Evolutionary conservation across 2,888 invertebrate species (phyloP), one percentile per base, ranked within the genome.

Genomic region (Eremobia ochroleuca): DNA sequence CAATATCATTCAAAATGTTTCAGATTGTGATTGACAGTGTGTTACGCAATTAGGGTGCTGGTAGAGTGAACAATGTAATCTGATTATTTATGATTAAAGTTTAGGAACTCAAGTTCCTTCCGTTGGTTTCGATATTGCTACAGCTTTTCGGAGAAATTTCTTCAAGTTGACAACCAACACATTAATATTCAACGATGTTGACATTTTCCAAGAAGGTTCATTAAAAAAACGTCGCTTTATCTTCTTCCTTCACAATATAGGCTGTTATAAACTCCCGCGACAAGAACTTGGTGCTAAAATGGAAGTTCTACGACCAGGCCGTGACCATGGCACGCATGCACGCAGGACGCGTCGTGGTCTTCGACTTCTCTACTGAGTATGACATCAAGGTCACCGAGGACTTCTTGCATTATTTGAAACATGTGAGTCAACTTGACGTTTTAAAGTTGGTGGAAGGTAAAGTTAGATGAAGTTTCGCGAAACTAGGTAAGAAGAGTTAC

Each of bases 281-380:
- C 82, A 88, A 90, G 79, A 79, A 90, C 0, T 83, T 94, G 58
- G 78, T 93, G 55, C 83, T 95, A 66, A 88, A 84, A 77, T 95
- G 95, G 95, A 89, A 91, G 90, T 95, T 95, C 91, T 93, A 91
- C 90, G 91, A 93, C 73, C 94, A 93, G 84, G 88, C 86, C 70
- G 81, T 88, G 28, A 84, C 92, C 0, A 92, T 93, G 92, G 88
- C 92, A 76, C 93, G 92, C 71, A 87, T 94, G 89, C 86, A 71
- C 46, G 76, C 92, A 25, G 93, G 92, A 1, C 91, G 94, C 0
- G 94, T 95, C 55, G 85, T 92, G 31, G 85, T 92, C 52, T 93
- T 94, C 77, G 93, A 94, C 87, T 94, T 93, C 88, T 91, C 93
- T 52, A 92, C 93, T 0, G 93, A 94, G 67, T 95, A 95, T 76